Percentiles rank a stretch among this genome's conserved stretches.
Evolutionary conservation across 2,797 vertebrate genomes (phyloP).

Genomic region (Liparis tanakae): DNA sequence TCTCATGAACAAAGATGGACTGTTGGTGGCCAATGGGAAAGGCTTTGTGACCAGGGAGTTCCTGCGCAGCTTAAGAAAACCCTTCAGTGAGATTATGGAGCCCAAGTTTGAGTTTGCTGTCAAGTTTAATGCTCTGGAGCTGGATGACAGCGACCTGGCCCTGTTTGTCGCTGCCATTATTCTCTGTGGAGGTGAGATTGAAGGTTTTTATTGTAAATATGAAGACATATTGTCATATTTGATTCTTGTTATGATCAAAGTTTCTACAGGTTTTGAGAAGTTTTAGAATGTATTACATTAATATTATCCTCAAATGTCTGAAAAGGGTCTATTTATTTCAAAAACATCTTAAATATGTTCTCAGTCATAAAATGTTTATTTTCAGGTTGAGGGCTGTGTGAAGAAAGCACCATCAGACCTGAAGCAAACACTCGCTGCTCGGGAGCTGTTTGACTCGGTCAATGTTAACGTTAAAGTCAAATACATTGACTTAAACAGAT

Average conservation of each 20-base stretch:
- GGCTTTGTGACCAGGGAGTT: conserved; percentile 98
- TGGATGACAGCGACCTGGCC: conserved; percentile 97
- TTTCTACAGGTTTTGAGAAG: neutral
- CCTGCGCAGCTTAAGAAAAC: conserved; percentile 94
- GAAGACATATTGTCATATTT: neutral
- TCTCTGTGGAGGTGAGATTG: conserved; percentile 93
- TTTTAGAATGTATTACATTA: neutral
- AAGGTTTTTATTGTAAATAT: neutral
- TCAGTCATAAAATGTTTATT: neutral
- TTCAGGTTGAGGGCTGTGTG: neutral
- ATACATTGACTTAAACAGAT: neutral
- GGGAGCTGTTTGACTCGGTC: neutral
- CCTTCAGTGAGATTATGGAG: conserved; percentile 97
- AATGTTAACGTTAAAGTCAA: neutral
- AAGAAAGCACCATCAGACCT: neutral
- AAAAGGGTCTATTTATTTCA: neutral
- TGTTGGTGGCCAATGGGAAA: conserved; percentile 94
- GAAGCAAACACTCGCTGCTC: neutral
- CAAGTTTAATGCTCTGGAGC: conserved; percentile 97
- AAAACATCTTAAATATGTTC: neutral
- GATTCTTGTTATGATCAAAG: neutral
- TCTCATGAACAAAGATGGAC: conserved; percentile 98
- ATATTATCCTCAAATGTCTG: neutral
- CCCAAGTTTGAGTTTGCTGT: conserved; percentile 99
- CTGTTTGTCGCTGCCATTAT: conserved; percentile 98